A percentile compares a stretch with the other conserved stretches of the same genome.
These are phyloP conservation scores for Torymus auratus DNA, from an alignment of 2,888 invertebrate species.

Conservation along the genomic window DNA sequence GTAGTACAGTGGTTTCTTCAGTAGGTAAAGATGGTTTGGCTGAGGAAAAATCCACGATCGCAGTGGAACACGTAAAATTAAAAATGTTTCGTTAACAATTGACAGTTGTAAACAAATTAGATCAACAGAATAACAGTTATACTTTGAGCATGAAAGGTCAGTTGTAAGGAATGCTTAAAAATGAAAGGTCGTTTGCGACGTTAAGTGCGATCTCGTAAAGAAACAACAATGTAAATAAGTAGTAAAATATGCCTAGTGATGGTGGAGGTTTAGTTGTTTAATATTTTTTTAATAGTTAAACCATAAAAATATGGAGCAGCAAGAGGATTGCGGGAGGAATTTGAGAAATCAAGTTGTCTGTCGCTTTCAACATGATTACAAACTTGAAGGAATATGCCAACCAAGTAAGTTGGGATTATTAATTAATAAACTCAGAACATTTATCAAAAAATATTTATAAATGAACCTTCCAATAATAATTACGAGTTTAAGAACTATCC, in stretches of 20 bases:
- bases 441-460: not conserved
- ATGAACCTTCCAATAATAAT: not conserved
- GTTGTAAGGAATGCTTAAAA: conserved; percentile 6
- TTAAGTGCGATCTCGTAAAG: conserved; percentile 22
- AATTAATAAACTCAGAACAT: not conserved
- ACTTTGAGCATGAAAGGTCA: conserved; percentile 21
- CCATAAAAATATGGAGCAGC: conserved; percentile 69
- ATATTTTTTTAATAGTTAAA: conserved; percentile 35
- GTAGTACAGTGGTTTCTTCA: conserved; percentile 43
- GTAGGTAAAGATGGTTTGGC: conserved; percentile 57
- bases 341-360: conserved; percentile 70
- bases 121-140: not conserved
- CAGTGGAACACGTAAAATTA: conserved; percentile 10
- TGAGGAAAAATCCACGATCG: conserved; percentile 11
- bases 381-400: conserved; percentile 58
- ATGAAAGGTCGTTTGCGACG: conserved; percentile 20
- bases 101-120: conserved; percentile 15
- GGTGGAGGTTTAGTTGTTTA: conserved; percentile 48
- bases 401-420: conserved; percentile 62
- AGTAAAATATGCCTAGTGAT: conserved; percentile 45
- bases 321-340: conserved; percentile 68
- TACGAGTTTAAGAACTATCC: too few species aligned
- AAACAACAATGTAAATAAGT: conserved; percentile 55
- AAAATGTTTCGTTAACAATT: conserved; percentile 47
- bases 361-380: conserved; percentile 70